Evolutionary conservation across 2,113 vertebrate genomes (phyloP).

Genomic region (Mesembrinibis cayennensis): DNA sequence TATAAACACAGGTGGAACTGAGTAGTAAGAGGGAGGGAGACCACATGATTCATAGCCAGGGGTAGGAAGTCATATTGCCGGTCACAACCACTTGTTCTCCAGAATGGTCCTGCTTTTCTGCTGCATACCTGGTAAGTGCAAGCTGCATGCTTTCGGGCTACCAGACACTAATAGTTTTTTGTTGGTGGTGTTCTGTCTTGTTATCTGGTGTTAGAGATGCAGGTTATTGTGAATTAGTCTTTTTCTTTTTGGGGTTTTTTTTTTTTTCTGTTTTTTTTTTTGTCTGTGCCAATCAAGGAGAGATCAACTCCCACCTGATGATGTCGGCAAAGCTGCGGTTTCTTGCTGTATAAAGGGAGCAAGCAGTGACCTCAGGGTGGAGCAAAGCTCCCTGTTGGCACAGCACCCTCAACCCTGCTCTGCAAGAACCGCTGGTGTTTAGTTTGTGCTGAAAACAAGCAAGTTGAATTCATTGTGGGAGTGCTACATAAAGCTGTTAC

Average conservation of each 20-base stretch:
- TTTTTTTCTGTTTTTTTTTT: background rate
- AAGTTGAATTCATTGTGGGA: background rate
- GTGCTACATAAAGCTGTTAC: background rate
- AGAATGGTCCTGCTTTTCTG: background rate
- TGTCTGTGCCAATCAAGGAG: background rate
- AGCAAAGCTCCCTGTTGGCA: constrained; percentile 8
- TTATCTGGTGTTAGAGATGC: background rate
- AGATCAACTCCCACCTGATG: background rate
- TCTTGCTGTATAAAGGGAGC: background rate
- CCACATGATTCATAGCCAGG: background rate
- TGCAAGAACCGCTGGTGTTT: background rate
- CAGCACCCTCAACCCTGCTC: background rate
- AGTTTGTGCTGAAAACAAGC: background rate
- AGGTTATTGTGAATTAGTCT: background rate
- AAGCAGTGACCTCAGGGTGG: constrained; percentile 31
- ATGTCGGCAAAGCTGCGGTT: background rate
- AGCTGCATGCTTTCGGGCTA: fast-evolving
- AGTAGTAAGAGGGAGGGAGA: background rate
- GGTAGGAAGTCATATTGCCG: background rate
- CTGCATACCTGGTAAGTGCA: background rate
- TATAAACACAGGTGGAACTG: constrained; percentile 39
- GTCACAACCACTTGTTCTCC: background rate
- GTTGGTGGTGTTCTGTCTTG: background rate
- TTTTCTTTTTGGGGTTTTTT: too few relatives aligned
- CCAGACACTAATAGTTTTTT: background rate